Evolutionary conservation across 2,113 vertebrate genomes (phyloP).

Genomic region (Zootoca vivipara): DNA sequence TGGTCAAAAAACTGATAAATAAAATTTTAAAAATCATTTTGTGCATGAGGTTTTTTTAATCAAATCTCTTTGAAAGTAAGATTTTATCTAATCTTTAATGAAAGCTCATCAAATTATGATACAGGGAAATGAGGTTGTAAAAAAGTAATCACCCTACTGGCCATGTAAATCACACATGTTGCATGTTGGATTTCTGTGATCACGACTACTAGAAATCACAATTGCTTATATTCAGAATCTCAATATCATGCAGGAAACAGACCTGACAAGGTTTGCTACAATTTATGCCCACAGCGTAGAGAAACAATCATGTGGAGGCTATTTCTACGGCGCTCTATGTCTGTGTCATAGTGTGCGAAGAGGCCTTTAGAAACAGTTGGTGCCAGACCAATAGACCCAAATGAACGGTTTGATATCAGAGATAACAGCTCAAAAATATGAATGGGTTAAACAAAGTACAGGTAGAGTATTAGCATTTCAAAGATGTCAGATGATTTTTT

Average conservation of each 20-base stretch:
- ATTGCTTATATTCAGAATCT: background rate
- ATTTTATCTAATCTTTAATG: too few relatives aligned
- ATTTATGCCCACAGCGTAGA: background rate
- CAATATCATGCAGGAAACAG: background rate
- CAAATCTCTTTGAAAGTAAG: too few relatives aligned
- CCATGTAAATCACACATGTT: background rate
- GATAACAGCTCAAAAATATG: conserved; percentile 9
- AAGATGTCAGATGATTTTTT: conserved; percentile 12
- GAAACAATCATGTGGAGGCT: background rate
- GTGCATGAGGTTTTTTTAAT: too few relatives aligned
- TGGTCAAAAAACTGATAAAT: too few relatives aligned
- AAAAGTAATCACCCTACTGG: too few relatives aligned
- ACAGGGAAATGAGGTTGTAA: too few relatives aligned
- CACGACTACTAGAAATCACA: background rate
- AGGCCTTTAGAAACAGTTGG: background rate
- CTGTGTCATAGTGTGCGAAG: background rate
- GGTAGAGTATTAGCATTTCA: conserved; percentile 17
- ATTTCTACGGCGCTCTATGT: background rate
- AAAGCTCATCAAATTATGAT: too few relatives aligned
- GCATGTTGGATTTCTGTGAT: background rate
- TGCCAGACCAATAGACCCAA: background rate
- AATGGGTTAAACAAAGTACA: background rate
- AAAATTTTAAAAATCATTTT: too few relatives aligned
- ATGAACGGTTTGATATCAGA: background rate
- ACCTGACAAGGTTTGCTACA: background rate